phyloP scores from a whole-genome alignment of 2,113 vertebrate species.

The Climacteris rufus region DNA sequence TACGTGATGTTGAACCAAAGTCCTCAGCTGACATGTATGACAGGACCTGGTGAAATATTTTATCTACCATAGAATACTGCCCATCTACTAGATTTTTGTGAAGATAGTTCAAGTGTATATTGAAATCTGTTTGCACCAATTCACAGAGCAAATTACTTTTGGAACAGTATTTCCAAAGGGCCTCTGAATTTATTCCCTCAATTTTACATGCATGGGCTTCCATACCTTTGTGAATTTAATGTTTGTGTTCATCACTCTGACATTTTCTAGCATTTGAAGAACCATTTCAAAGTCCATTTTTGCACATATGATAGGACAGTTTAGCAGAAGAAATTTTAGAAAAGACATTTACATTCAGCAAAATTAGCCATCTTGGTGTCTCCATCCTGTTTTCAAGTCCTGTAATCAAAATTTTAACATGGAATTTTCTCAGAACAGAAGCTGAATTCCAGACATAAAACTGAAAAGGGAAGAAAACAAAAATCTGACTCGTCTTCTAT shows the following conservation, averaged over 20 bases:
- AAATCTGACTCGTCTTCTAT: neutral
- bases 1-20: neutral
- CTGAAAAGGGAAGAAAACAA: neutral
- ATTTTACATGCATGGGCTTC: constrained; percentile 10
- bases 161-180: neutral
- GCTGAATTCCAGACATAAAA: neutral
- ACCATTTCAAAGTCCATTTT: constrained; percentile 16
- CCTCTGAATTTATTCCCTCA: constrained; percentile 14
- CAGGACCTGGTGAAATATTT: neutral
- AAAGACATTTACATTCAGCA: neutral
- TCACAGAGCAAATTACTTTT: constrained; percentile 15
- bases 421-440: neutral
- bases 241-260: neutral
- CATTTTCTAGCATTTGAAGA: constrained; percentile 2
- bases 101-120: constrained; percentile 10
- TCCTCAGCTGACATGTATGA: neutral
- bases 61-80: neutral
- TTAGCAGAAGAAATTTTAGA: neutral
- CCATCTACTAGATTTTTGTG: neutral
- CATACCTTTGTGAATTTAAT: constrained; percentile 25
- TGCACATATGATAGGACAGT: neutral
- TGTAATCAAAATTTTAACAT: neutral
- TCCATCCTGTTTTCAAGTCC: neutral
- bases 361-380: neutral
- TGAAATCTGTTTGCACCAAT: constrained; percentile 10